Evolutionary conservation across 2,888 invertebrate genomes (phyloP).

Genomic region (Spilosoma lubricipeda): DNA sequence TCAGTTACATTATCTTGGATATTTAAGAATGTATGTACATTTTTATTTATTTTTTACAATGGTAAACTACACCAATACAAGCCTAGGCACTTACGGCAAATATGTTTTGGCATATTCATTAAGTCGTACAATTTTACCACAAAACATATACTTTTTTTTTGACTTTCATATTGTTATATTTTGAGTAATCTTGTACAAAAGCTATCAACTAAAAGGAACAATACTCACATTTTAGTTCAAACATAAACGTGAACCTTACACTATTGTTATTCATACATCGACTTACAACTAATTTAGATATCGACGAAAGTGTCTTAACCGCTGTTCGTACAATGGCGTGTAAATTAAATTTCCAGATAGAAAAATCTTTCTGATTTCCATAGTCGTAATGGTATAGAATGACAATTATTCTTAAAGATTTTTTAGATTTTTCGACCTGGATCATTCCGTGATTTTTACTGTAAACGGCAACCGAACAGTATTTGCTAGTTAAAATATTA

Average conservation of each 20-base stretch:
- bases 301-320: slow-evolving; percentile 39
- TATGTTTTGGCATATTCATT: slow-evolving; percentile 68
- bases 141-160: slow-evolving; percentile 46
- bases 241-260: slow-evolving; percentile 51
- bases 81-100: slow-evolving; percentile 82
- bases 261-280: slow-evolving; percentile 42
- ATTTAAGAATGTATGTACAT: slow-evolving; percentile 46
- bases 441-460: slow-evolving; percentile 30
- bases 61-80: slow-evolving; percentile 59
- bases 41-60: slow-evolving; percentile 37
- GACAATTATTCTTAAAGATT: slow-evolving; percentile 29
- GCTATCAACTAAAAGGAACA: slow-evolving; percentile 53
- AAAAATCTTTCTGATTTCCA: slow-evolving; percentile 53
- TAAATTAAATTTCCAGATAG: slow-evolving; percentile 28
- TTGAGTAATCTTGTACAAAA: slow-evolving; percentile 46
- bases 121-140: slow-evolving; percentile 46
- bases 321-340: slow-evolving; percentile 25
- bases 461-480: slow-evolving; percentile 53
- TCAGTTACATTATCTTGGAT: slow-evolving; percentile 34
- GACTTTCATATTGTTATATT: slow-evolving; percentile 38
- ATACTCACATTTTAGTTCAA: slow-evolving; percentile 45
- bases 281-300: slow-evolving; percentile 69
- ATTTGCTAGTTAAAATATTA: slow-evolving; percentile 50
- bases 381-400: slow-evolving; percentile 45
- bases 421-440: slow-evolving; percentile 36